Percentiles rank a stretch among this genome's conserved stretches.
These are phyloP conservation scores for Oxyruncus cristatus DNA, from an alignment of 2,113 vertebrate genomes.

Conservation along the genomic window DNA sequence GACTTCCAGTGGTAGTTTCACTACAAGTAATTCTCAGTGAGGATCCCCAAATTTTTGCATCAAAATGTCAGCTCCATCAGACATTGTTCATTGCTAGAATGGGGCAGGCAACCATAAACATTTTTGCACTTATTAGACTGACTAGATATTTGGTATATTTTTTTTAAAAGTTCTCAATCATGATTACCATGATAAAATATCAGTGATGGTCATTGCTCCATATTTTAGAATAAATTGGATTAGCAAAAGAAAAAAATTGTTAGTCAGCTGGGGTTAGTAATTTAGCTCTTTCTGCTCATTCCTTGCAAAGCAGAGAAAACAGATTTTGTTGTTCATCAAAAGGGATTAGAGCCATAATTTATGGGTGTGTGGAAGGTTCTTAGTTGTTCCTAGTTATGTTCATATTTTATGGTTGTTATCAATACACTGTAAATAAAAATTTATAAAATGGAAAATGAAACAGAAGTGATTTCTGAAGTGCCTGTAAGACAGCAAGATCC, in stretches of 20 bases:
- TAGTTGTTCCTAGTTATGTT: neutral
- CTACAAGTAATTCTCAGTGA: neutral
- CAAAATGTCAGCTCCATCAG: neutral
- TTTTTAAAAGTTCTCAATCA: neutral
- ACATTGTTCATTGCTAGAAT: neutral
- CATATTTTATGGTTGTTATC: neutral
- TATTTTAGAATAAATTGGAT: neutral
- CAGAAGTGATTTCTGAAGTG: neutral
- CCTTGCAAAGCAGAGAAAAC: neutral
- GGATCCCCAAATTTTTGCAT: neutral
- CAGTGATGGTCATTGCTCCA: accelerated
- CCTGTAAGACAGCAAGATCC: neutral
- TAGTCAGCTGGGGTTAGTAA: neutral
- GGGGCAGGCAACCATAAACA: accelerated
- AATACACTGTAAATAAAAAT: neutral
- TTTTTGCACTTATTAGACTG: neutral
- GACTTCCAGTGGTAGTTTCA: neutral
- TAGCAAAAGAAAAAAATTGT: neutral
- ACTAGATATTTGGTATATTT: neutral
- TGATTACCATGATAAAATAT: neutral
- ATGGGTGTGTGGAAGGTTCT: neutral
- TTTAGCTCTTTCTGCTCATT: neutral
- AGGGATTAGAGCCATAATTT: neutral
- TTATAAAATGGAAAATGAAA: neutral
- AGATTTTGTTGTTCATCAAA: neutral